A percentile compares a stretch with the other conserved stretches of the same genome.
Evolutionary conservation across 2,888 invertebrate species (phyloP).

Genomic region (Diarsia mendica): DNA sequence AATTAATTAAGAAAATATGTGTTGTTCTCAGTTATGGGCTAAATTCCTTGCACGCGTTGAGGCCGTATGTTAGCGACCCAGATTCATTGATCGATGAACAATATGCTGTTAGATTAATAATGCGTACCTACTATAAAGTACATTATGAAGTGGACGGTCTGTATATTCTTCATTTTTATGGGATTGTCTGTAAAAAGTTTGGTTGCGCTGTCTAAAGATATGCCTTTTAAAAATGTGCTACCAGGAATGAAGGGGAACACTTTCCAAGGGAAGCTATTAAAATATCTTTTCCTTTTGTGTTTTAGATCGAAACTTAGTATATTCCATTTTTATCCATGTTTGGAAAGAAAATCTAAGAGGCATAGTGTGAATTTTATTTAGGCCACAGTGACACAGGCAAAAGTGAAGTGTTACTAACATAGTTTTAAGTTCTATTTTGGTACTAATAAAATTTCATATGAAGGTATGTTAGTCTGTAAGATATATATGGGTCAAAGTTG

Average conservation of each 20-base stretch:
- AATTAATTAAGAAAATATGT: conserved; percentile 33
- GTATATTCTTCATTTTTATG: background rate
- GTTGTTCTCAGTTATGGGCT: conserved; percentile 35
- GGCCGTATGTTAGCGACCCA: conserved; percentile 55
- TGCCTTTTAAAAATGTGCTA: background rate
- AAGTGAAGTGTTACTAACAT: no score
- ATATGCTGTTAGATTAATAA: conserved; percentile 52
- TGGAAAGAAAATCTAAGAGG: background rate
- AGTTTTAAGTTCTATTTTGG: no score
- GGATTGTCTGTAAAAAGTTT: background rate
- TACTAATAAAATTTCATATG: no score
- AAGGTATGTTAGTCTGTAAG: no score
- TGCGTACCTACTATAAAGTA: conserved; percentile 29
- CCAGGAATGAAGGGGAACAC: no score
- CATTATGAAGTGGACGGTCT: conserved; percentile 17
- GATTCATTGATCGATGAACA: conserved; percentile 64
- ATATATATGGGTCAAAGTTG: no score
- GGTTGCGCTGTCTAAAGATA: background rate
- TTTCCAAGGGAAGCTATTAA: background rate
- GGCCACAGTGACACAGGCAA: no score
- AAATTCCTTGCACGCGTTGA: conserved; percentile 57
- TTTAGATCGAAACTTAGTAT: background rate
- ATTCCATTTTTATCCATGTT: background rate
- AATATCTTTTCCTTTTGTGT: background rate
- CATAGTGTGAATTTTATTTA: no score